A percentile compares a stretch with the other conserved stretches of the same genome.
phyloP scores from a whole-genome alignment of 1,140 invertebrate genomes.

The Brachionus plicatilis region DNA sequence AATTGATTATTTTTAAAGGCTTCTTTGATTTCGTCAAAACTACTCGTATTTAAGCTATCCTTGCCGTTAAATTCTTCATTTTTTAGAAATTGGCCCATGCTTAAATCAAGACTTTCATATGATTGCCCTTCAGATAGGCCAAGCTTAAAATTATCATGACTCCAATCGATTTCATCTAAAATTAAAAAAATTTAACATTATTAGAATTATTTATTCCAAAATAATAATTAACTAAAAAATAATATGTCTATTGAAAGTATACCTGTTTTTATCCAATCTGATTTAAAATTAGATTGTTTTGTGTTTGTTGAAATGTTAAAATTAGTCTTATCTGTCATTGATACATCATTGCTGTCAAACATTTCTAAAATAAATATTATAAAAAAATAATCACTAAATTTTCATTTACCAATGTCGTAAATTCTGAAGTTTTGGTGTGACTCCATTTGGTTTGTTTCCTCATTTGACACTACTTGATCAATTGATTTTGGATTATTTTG shows the following conservation, averaged over 20 bases:
- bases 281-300: not conserved
- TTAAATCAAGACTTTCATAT: conserved; percentile 6
- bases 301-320: not conserved
- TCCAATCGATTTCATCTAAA: conserved; percentile 6
- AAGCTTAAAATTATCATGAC: conserved; percentile 19
- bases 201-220: not conserved
- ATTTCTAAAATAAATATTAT: not conserved
- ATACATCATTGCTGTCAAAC: not conserved
- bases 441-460: not conserved
- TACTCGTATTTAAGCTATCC: not conserved
- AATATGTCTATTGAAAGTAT: not conserved
- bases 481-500: not conserved
- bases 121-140: not conserved
- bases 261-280: conserved; percentile 24
- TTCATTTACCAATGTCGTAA: not conserved
- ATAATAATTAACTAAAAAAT: not conserved
- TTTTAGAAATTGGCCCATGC: not conserved
- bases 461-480: conserved; percentile 15
- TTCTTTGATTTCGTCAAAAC: not conserved
- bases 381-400: not conserved
- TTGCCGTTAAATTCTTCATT: not conserved
- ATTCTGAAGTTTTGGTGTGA: not conserved
- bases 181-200: not conserved
- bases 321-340: not conserved
- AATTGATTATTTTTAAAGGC: not conserved